phyloP scores from a whole-genome alignment of 2,888 invertebrate species.

The Apodemia mormo region DNA sequence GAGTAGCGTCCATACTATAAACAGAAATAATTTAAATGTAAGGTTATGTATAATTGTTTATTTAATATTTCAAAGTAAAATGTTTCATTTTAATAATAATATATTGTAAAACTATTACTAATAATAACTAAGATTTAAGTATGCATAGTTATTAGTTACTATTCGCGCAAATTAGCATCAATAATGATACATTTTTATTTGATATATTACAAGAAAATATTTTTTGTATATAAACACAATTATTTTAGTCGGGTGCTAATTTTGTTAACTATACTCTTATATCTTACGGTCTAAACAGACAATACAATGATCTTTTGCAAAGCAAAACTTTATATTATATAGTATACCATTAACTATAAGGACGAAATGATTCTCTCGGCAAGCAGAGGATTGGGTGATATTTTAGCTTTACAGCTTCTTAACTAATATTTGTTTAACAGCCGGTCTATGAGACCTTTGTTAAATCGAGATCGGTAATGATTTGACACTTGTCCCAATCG shows the following conservation, averaged over 20 bases:
- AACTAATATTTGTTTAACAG: slow-evolving; percentile 56
- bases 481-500: background rate
- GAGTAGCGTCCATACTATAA: slow-evolving; percentile 8
- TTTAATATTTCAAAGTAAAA: background rate
- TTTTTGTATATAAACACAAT: slow-evolving; percentile 26
- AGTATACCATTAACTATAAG: slow-evolving; percentile 55
- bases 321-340: slow-evolving; percentile 57
- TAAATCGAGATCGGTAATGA: slow-evolving; percentile 22
- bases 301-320: slow-evolving; percentile 71
- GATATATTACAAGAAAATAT: slow-evolving; percentile 11
- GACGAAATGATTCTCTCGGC: slow-evolving; percentile 60
- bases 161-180: slow-evolving; percentile 6
- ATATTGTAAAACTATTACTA: slow-evolving; percentile 3
- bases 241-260: slow-evolving; percentile 46
- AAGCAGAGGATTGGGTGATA: slow-evolving; percentile 72
- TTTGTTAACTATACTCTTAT: slow-evolving; percentile 35
- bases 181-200: background rate
- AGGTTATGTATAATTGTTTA: slow-evolving; percentile 7
- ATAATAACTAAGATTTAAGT: slow-evolving; percentile 8
- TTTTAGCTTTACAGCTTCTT: slow-evolving; percentile 78
- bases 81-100: slow-evolving; percentile 9
- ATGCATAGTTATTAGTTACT: slow-evolving; percentile 2
- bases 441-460: slow-evolving; percentile 63
- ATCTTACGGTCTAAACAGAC: slow-evolving; percentile 58
- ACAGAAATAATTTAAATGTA: background rate